Conservation (phyloP, 1,140 invertebrate genomes). For the Trinorchestia longiramus region DNA sequence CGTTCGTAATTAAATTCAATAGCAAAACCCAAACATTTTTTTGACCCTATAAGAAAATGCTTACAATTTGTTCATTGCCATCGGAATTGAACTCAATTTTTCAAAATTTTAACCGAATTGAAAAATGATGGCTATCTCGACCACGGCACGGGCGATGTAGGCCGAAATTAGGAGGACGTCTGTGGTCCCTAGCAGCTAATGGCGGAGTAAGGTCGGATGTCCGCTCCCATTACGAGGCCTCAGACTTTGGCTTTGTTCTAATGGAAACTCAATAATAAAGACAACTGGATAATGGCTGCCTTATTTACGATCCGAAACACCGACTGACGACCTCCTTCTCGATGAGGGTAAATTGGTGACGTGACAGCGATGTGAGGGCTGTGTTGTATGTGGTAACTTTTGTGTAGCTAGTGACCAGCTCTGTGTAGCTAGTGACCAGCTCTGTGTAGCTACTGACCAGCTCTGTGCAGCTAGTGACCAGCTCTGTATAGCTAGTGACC, state of each 20-base stretch:
- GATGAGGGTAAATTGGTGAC: background rate
- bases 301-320: background rate
- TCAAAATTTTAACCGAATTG: background rate
- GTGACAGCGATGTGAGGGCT: background rate
- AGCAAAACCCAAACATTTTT: background rate
- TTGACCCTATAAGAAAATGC: background rate
- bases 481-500: no score
- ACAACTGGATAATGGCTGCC: constrained; percentile 45
- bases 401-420: no score
- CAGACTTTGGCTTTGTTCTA: constrained; percentile 48
- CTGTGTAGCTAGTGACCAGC: no score
- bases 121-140: background rate
- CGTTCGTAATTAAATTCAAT: background rate
- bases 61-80: background rate
- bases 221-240: constrained; percentile 37
- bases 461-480: no score
- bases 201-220: constrained; percentile 50
- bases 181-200: background rate
- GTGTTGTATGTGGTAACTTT: background rate
- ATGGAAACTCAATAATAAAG: constrained; percentile 53
- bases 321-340: background rate
- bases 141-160: background rate
- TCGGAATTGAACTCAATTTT: background rate
- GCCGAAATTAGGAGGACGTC: background rate
- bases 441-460: no score